Evolutionary conservation across 1,140 invertebrate species (phyloP), one percentile per base, ranked within the genome.

Genomic region (Pararge aegeria): DNA sequence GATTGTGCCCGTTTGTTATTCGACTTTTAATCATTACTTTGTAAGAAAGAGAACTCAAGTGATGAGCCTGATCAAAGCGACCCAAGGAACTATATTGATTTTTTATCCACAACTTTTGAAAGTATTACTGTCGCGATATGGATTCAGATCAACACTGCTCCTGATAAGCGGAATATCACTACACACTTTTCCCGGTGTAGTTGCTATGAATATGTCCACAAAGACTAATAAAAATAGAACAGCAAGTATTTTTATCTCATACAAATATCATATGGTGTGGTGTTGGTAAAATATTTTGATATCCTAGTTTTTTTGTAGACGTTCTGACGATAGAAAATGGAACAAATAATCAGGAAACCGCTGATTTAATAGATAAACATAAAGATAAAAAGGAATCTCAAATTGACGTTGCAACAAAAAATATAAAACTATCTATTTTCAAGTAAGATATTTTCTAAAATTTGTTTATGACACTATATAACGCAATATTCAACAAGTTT

Each of bases 121-220:
- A 66, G 73, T 81, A 37, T 80, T 92, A 30, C 72, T 94, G 64
- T 70, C 85, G 1, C 62, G 78, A 21, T 94, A 92, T 56, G 93
- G 93, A n/a, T 94, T 92, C 61, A 83, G 92, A 71, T 92, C 93
- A 55, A 81, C 93, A 0, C 82, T 95, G 9, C 72, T 95, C 0
- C 89, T 93, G 5, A 64, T 87, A 48, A 73, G 79, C 42, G 93
- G 90, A 12, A 80, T 95, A 24, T 92, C 92, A 38, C 80, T 93
- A 0, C 91, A 95, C 67, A 90, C 91, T 0, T 69, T 95, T 4
- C 81, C 93, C n/a, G 94, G 92, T 5, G 91, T 93, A 63, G 66
- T 92, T 3, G 73, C 93, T 2, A 91, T 95, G 73, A 93, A 92
- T 69, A 93, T 93, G 6, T 66, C 70, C 6, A 60, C 2, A 38